phyloP scores from a whole-genome alignment of 2,888 invertebrate species.

The Andrena haemorrhoa region DNA sequence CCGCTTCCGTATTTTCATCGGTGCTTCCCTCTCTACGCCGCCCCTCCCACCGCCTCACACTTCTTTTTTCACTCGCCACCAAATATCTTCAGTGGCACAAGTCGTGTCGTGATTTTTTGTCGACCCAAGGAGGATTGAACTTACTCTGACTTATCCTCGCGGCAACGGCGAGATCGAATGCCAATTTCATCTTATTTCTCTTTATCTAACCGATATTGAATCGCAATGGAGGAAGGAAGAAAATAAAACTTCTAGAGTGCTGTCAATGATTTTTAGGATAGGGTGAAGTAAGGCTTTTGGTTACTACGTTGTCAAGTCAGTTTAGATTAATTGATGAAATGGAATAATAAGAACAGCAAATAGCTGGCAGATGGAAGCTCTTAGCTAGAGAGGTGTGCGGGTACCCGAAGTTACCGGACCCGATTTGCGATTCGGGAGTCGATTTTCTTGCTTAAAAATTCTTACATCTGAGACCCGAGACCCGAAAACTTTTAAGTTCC shows the following conservation, averaged over 20 bases:
- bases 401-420: too few relatives aligned
- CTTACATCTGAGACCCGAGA: too few relatives aligned
- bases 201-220: not conserved
- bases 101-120: conserved; percentile 22
- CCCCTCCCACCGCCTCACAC: not conserved
- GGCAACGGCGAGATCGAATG: conserved; percentile 35
- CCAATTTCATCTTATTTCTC: not conserved
- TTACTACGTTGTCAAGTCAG: too few relatives aligned
- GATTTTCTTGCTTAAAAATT: too few relatives aligned
- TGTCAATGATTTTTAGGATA: too few relatives aligned
- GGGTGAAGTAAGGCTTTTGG: too few relatives aligned
- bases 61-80: conserved; percentile 36
- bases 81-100: conserved; percentile 38
- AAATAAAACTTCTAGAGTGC: not conserved
- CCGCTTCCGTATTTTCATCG: conserved; percentile 39
- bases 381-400: too few relatives aligned
- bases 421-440: too few relatives aligned
- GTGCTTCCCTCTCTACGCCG: not conserved
- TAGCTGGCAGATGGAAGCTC: too few relatives aligned
- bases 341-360: not conserved
- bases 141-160: not conserved
- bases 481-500: too few relatives aligned
- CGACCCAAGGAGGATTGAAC: not conserved
- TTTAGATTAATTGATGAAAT: not conserved
- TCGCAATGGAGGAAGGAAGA: not conserved